phyloP scores from a whole-genome alignment of 2,888 invertebrate genomes.

The Limnephilus rhombicus region DNA sequence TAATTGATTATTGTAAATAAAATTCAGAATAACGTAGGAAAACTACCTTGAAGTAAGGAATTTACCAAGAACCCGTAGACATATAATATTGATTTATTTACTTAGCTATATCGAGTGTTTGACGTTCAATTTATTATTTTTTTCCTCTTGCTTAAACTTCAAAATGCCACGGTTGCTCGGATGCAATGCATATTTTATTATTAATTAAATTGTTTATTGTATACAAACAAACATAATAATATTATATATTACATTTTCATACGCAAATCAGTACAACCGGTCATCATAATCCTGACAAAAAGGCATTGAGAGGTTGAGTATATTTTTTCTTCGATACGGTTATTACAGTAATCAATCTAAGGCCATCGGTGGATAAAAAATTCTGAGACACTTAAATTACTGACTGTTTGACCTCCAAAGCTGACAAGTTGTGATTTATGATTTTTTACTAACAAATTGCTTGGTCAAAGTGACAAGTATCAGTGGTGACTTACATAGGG shows the following conservation, averaged over 20 bases:
- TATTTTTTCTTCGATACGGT: not conserved
- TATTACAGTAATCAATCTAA: not conserved
- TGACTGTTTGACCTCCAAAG: not conserved
- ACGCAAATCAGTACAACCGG: not conserved
- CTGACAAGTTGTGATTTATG: not conserved
- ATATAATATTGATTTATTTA: not conserved
- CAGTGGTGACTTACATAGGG: not conserved
- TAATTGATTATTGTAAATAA: not conserved
- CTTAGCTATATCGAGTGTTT: not conserved
- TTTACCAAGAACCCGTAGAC: not conserved
- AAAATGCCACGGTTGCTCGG: not conserved
- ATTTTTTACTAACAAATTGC: too few relatives aligned
- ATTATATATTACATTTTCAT: not conserved
- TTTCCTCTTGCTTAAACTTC: not conserved
- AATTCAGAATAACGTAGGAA: not conserved
- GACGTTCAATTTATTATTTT: not conserved
- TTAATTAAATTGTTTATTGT: not conserved
- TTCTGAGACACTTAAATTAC: not conserved
- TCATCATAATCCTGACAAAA: not conserved
- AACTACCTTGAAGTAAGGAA: not conserved
- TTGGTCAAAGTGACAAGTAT: not conserved
- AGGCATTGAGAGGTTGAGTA: not conserved
- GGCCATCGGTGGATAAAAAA: not conserved
- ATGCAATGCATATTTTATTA: not conserved
- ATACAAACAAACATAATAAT: not conserved